Conservation (phyloP, 2,113 vertebrate genomes). For the Marmota flaviventris region DNA sequence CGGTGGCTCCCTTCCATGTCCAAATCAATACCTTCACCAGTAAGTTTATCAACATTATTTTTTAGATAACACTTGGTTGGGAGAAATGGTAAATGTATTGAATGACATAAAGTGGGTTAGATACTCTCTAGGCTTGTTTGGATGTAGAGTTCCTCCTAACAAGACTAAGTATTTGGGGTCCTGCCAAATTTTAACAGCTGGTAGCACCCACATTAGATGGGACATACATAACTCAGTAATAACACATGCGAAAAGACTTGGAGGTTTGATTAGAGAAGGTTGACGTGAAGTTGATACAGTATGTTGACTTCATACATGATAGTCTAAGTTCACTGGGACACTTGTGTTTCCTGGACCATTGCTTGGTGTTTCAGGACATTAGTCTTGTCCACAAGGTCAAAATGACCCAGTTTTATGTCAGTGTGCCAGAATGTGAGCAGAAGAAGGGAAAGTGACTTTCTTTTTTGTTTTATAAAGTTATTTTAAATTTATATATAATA, state of each 20-base stretch:
- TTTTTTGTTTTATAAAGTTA: slow-evolving; percentile 6
- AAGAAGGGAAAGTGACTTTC: neutral
- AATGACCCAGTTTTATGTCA: slow-evolving; percentile 33
- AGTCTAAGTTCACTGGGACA: neutral
- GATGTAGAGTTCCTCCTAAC: neutral
- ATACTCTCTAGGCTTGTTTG: neutral
- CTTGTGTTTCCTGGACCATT: neutral
- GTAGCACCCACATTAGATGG: neutral
- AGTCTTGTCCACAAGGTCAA: neutral
- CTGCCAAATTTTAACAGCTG: neutral
- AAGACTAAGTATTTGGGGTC: neutral
- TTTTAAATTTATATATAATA: neutral
- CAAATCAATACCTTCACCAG: neutral
- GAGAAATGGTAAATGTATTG: neutral
- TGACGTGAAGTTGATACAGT: neutral
- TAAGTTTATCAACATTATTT: neutral
- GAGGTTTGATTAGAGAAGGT: neutral
- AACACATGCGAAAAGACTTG: neutral
- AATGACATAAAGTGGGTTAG: neutral
- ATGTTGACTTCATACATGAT: neutral
- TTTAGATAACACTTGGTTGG: neutral
- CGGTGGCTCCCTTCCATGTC: neutral
- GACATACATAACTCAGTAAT: neutral
- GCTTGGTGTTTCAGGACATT: neutral
- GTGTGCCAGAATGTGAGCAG: neutral